Percentiles rank a stretch among this genome's conserved stretches.
These are phyloP conservation scores for Allobates femoralis DNA, from an alignment of 2,797 vertebrate species.

Conservation along the genomic window DNA sequence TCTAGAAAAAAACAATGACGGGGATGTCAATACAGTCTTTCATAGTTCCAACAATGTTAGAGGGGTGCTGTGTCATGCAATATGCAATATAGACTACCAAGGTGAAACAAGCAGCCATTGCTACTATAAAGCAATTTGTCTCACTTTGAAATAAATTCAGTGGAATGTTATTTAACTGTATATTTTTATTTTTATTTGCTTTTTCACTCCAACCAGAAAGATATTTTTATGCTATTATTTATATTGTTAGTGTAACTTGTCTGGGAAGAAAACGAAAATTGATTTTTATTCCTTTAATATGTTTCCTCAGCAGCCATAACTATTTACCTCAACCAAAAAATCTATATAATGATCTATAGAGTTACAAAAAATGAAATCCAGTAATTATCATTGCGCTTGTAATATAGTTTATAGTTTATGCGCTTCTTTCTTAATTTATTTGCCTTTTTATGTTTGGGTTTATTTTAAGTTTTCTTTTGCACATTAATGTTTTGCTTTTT, in stretches of 20 bases:
- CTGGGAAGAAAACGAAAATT: not conserved
- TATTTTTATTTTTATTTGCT: not conserved
- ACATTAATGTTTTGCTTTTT: not conserved
- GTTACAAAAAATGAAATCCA: slow-evolving; percentile 1
- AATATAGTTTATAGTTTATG: not conserved
- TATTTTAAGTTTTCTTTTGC: not conserved
- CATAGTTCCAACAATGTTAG: too few species aligned
- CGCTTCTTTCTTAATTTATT: too few species aligned
- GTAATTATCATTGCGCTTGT: not conserved
- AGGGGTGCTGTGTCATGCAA: too few species aligned
- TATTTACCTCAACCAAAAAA: not conserved
- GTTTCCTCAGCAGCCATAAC: not conserved
- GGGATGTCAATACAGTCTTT: too few species aligned
- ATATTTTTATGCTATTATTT: not conserved
- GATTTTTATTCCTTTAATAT: not conserved
- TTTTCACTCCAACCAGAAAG: not conserved
- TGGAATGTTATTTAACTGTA: not conserved
- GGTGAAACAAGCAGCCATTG: not conserved
- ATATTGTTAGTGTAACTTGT: not conserved
- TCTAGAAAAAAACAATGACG: too few species aligned
- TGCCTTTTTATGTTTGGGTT: not conserved
- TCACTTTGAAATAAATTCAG: not conserved
- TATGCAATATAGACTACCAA: not conserved
- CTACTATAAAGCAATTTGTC: not conserved
- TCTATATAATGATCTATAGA: not conserved